phyloP scores from a whole-genome alignment of 2,113 vertebrate species.

The Cisticola juncidis region DNA sequence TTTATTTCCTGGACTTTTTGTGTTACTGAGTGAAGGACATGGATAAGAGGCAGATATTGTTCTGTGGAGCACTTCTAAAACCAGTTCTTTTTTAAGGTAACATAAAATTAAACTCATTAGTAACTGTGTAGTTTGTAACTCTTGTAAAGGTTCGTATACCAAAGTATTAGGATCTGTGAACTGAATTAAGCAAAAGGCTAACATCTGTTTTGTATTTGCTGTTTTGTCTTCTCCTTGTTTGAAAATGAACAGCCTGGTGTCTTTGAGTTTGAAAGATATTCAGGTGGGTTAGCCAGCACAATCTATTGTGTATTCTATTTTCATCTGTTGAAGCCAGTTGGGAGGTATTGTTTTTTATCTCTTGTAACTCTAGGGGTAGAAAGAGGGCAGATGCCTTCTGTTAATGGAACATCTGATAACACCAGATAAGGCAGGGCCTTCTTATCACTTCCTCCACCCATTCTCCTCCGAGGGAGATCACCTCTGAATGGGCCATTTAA shows the following conservation, averaged over 20 bases:
- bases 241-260: background rate
- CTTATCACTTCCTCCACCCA: no score
- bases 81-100: background rate
- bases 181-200: background rate
- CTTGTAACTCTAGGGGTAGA: no score
- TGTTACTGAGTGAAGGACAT: background rate
- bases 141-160: background rate
- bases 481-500: no score
- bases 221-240: background rate
- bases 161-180: background rate
- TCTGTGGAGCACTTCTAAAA: background rate
- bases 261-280: background rate
- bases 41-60: background rate
- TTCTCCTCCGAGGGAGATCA: no score
- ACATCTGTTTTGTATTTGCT: background rate
- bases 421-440: no score
- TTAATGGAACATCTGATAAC: no score
- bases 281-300: background rate
- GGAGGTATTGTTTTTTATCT: no score
- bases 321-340: no score
- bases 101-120: background rate
- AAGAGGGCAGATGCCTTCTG: no score
- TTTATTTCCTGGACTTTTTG: background rate
- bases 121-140: background rate
- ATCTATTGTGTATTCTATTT: no score